Evolutionary conservation across 2,797 vertebrate genomes (phyloP).

Genomic region (Paguma larvata): DNA sequence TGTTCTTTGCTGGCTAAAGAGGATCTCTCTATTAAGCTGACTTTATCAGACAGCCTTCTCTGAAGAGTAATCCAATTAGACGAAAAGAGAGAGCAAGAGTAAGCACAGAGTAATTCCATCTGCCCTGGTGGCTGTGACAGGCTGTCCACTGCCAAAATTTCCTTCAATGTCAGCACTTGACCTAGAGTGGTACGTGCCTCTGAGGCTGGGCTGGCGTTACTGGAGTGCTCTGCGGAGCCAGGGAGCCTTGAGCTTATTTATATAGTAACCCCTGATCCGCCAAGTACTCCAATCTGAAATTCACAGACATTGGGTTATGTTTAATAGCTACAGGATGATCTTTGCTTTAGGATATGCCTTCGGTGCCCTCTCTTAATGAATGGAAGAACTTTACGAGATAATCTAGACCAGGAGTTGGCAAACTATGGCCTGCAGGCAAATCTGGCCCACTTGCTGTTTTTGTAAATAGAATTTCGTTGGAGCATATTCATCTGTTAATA

Average conservation of each 20-base stretch:
- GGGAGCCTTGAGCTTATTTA: slow-evolving; percentile 5
- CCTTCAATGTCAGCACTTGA: slow-evolving; percentile 64
- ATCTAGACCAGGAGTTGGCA: background rate
- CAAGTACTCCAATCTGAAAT: background rate
- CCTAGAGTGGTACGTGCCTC: slow-evolving; percentile 39
- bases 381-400: slow-evolving; percentile 37
- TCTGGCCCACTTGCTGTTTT: background rate
- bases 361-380: background rate
- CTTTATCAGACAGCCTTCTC: slow-evolving; percentile 38
- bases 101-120: slow-evolving; percentile 65
- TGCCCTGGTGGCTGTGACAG: slow-evolving; percentile 53
- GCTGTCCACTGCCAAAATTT: slow-evolving; percentile 51
- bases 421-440: background rate
- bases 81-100: background rate
- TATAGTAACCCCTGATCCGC: background rate
- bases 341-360: background rate
- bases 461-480: slow-evolving; percentile 1
- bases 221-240: slow-evolving; percentile 45
- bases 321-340: background rate
- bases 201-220: slow-evolving; percentile 43
- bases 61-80: slow-evolving; percentile 35
- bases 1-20: background rate
- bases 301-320: background rate
- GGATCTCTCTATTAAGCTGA: background rate
- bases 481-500: background rate